phyloP scores from a whole-genome alignment of 2,113 vertebrate genomes.

The Toxotes jaculatrix region DNA sequence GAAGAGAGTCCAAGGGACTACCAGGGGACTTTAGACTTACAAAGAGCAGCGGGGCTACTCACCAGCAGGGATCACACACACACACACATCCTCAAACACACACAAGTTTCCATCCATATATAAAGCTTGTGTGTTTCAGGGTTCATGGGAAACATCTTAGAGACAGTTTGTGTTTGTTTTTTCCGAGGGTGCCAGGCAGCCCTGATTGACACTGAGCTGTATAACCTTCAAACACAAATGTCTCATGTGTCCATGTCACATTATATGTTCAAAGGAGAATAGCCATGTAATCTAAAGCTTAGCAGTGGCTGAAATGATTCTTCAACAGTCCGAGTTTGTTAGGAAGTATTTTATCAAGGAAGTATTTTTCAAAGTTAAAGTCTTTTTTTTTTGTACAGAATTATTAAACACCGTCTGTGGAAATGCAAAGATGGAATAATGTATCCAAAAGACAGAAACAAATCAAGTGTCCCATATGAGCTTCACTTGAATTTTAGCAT shows the following conservation, averaged over 20 bases:
- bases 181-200: background rate
- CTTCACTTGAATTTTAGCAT: too few relatives aligned
- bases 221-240: slow-evolving; percentile 13
- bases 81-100: background rate
- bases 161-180: background rate
- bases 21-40: background rate
- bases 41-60: background rate
- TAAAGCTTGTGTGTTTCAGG: slow-evolving; percentile 12
- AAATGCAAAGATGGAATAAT: background rate
- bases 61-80: slow-evolving; percentile 9
- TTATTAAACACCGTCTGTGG: background rate
- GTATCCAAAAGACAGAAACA: too few relatives aligned
- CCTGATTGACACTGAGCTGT: background rate
- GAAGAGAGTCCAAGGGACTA: background rate
- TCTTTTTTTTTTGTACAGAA: too few relatives aligned
- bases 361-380: too few relatives aligned
- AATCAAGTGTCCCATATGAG: too few relatives aligned
- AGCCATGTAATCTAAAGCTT: too few relatives aligned
- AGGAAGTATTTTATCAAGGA: too few relatives aligned
- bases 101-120: background rate
- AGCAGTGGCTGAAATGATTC: too few relatives aligned
- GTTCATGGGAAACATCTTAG: slow-evolving; percentile 20
- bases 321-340: too few relatives aligned
- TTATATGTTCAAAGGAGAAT: too few relatives aligned
- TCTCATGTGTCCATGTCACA: background rate